Evolutionary conservation across 2,888 invertebrate genomes (phyloP), one percentile per base, ranked within the genome.

Genomic region (Meganola albula): DNA sequence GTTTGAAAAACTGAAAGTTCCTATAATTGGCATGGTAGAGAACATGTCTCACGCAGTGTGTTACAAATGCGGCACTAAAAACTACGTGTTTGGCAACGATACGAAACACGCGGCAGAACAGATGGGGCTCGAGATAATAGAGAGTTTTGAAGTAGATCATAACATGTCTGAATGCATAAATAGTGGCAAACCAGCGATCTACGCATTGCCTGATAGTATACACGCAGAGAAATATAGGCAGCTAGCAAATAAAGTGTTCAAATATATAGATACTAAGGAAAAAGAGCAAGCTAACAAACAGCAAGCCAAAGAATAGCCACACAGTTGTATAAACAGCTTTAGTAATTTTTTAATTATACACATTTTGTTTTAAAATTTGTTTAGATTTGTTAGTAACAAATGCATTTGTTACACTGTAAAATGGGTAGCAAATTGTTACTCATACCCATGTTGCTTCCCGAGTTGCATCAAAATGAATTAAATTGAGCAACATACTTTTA

Each of bases 1-100:
- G 97, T 95, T 96, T 60, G 88, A 90, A 40, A 96, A 93, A 66
- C 85, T 97, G 1, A 88, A 91, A 42, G 90, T 96, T 4, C 95
- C 95, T 0, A 88, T 97, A 22, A 87, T 94, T 26, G 98, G 98
- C n/a, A 69, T 97, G 38, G 91, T 96, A 0, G 94, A 96, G 66
- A 98, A 98, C 73, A 98, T 98, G 97, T 91, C 92, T 2, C 88
- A 90, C 34, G 90, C 92, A 0, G 82, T 89, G 24, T 98, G 97
- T 67, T 88, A 91, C 0, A 90, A 92, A 12, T 98, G 97, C 68
- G 89, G 90, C 10, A 85, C 89, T n/a, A 84, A 88, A 37, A 89
- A 94, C 40, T 87, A 88, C 43, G 80, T 97, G 16, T 96, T 95
- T 69, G 93, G 93, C 2, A 83, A 89, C 37, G 89, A 89, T 14